Percentiles rank a stretch among this genome's conserved stretches.
These are phyloP conservation scores for Epizoanthus scotinus DNA, from an alignment of 92 coral and sea anemone genomes.

Conservation along the genomic window DNA sequence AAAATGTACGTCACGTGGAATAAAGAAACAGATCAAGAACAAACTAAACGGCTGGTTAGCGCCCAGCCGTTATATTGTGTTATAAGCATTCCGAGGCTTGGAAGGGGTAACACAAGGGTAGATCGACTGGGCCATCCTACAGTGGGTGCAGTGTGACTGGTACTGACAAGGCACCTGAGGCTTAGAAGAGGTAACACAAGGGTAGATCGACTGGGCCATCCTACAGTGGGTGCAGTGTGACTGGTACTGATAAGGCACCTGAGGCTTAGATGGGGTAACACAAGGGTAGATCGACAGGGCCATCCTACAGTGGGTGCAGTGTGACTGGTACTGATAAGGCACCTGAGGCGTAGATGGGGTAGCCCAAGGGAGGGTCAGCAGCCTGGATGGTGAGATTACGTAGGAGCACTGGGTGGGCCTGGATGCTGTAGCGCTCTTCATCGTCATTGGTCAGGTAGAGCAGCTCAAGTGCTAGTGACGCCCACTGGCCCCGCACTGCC, in stretches of 20 bases:
- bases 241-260: constrained; percentile 69
- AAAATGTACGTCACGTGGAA: too few relatives aligned
- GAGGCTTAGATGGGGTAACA: constrained; percentile 89
- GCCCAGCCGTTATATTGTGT: too few relatives aligned
- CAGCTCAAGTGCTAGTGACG: constrained; percentile 91
- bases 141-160: constrained; percentile 52
- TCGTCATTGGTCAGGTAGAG: constrained; percentile 96
- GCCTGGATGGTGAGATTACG: constrained; percentile 97
- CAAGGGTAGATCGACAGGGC: constrained; percentile 74
- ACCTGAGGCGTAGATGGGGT: constrained; percentile 93
- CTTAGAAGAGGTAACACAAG: too few relatives aligned
- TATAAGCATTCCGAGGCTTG: too few relatives aligned
- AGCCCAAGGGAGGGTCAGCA: constrained; percentile 98
- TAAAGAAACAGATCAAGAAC: too few relatives aligned
- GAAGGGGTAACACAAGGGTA: too few relatives aligned
- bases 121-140: neutral
- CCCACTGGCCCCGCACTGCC: constrained; percentile 97
- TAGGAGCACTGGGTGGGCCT: constrained; percentile 94
- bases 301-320: constrained; percentile 54
- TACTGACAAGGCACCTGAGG: constrained; percentile 64
- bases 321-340: constrained; percentile 65
- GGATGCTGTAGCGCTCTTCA: constrained; percentile 98
- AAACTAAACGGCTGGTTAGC: too few relatives aligned
- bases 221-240: constrained; percentile 51
- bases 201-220: neutral